Percentiles rank a stretch among this genome's conserved stretches.
phyloP scores from a whole-genome alignment of 2,888 invertebrate genomes.

The Homarus gammarus region DNA sequence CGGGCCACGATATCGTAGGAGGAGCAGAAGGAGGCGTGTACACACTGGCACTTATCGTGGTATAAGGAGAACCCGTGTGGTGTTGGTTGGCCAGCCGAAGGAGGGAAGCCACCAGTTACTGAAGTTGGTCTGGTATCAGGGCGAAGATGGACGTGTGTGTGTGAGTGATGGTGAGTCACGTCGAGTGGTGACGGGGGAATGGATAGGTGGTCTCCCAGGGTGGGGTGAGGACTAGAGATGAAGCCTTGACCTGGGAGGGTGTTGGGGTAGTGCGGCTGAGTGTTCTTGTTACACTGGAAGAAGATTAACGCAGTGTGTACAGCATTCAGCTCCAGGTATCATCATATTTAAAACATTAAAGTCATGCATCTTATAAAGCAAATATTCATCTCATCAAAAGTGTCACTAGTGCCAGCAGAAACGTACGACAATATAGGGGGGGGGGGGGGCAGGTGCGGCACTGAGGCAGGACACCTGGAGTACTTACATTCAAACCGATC shows the following conservation, averaged over 20 bases:
- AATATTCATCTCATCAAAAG: neutral
- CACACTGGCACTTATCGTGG: conserved; percentile 46
- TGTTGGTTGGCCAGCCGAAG: neutral
- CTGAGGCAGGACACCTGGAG: too few species aligned
- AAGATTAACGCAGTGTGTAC: neutral
- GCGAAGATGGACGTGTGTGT: conserved; percentile 34
- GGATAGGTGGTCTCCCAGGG: neutral
- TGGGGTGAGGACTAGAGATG: neutral
- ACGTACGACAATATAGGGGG: neutral
- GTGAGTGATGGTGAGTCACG: conserved; percentile 26
- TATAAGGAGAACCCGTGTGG: conserved; percentile 15
- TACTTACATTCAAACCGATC: conserved; percentile 38
- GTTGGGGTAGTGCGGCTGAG: neutral
- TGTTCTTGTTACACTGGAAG: neutral
- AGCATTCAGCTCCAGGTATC: too few species aligned
- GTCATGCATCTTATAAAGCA: too few species aligned
- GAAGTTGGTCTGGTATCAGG: neutral
- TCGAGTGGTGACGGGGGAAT: neutral
- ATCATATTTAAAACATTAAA: too few species aligned
- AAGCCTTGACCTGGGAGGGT: neutral
- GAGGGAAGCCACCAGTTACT: conserved; percentile 15
- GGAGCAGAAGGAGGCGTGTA: conserved; percentile 49
- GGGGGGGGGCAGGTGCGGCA: neutral
- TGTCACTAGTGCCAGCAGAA: neutral
- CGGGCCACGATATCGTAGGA: conserved; percentile 34